These are phyloP conservation scores for Drosophila nigrodunni DNA, from an alignment of 1,140 invertebrate genomes.

Conservation along the genomic window DNA sequence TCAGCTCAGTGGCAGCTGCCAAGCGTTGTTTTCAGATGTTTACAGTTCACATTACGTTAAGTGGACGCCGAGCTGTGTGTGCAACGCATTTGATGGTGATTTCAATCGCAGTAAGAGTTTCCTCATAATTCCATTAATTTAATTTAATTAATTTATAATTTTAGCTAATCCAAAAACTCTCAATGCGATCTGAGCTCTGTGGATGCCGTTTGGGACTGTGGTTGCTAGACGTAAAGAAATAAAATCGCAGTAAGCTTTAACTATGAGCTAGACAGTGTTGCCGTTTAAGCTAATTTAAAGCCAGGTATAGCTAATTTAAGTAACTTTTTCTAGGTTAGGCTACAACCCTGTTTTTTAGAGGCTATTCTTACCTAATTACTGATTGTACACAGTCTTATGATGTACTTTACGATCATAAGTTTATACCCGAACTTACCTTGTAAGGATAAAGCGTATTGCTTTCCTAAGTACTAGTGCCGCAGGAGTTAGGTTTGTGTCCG, in stretches of 20 bases:
- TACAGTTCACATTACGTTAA: background rate
- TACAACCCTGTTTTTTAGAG: no score
- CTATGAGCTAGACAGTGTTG: background rate
- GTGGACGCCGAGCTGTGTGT: slow-evolving; percentile 16
- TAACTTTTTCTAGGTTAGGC: no score
- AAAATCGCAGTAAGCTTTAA: background rate
- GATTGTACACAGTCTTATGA: no score
- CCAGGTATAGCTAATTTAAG: no score
- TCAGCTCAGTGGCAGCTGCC: slow-evolving; percentile 27
- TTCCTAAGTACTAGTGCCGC: slow-evolving; percentile 85
- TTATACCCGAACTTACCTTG: slow-evolving; percentile 13
- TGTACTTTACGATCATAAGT: no score
- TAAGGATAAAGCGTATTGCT: slow-evolving; percentile 55
- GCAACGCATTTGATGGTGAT: background rate
- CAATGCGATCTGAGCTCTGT: background rate
- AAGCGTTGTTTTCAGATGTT: no score
- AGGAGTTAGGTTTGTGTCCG: slow-evolving; percentile 83
- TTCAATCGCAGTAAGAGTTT: background rate
- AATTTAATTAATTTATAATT: no score
- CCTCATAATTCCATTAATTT: no score
- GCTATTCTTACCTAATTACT: no score
- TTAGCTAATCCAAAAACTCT: no score
- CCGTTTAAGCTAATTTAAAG: no score
- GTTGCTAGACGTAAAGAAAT: background rate
- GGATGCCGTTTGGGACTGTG: no score